These are phyloP conservation scores for Prorops nasuta DNA, from an alignment of 1,140 invertebrate genomes.

Conservation along the genomic window DNA sequence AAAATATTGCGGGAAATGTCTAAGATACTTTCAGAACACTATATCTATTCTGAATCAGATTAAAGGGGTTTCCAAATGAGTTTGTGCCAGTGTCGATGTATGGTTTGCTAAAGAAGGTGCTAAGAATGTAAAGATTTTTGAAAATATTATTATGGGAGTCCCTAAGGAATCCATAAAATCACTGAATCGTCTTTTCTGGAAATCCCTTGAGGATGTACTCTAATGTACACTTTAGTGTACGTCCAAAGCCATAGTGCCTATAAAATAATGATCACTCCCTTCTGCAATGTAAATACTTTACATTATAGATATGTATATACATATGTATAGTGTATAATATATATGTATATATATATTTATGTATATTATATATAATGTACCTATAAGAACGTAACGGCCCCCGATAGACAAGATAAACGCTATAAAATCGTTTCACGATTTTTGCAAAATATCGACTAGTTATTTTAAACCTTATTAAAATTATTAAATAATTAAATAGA, in stretches of 20 bases:
- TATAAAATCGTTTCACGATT: constrained; percentile 27
- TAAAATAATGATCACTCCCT: constrained; percentile 51
- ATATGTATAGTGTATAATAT: constrained; percentile 10
- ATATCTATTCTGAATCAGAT: constrained; percentile 44
- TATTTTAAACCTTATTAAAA: too few species aligned
- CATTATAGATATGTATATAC: constrained; percentile 32
- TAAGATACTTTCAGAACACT: constrained; percentile 46
- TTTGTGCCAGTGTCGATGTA: constrained; percentile 6
- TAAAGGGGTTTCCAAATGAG: constrained; percentile 40
- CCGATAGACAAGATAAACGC: constrained; percentile 19
- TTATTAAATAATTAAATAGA: constrained; percentile 44
- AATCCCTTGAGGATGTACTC: constrained; percentile 54
- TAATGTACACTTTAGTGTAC: constrained; percentile 55
- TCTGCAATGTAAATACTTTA: constrained; percentile 55
- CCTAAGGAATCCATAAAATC: constrained; percentile 16
- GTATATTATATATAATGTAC: not conserved
- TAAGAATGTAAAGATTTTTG: too few species aligned
- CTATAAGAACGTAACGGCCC: constrained; percentile 9
- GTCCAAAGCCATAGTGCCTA: constrained; percentile 59
- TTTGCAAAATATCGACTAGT: constrained; percentile 28
- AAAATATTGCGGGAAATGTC: constrained; percentile 31
- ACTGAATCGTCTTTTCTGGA: constrained; percentile 23
- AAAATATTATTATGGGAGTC: too few species aligned
- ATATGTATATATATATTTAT: not conserved
- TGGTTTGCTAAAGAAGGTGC: constrained; percentile 1